These are phyloP conservation scores for Homarus gammarus DNA, from an alignment of 2,888 invertebrate species.

Conservation along the genomic window DNA sequence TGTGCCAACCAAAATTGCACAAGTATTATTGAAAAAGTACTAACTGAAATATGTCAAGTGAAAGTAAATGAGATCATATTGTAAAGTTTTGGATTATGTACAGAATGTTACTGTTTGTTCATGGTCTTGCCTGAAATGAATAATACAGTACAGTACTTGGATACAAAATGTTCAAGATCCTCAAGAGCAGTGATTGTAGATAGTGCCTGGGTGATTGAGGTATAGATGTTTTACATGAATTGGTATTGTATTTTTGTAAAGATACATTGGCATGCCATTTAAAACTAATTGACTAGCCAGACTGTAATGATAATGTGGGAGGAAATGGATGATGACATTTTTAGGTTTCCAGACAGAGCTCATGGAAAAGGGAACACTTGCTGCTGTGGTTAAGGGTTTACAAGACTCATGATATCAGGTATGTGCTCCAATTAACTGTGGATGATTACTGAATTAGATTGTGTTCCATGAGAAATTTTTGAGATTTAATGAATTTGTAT, in stretches of 20 bases:
- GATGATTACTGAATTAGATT: background rate
- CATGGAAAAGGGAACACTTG: background rate
- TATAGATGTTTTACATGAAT: background rate
- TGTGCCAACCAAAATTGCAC: background rate
- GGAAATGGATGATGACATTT: background rate
- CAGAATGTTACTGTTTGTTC: background rate
- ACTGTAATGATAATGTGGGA: background rate
- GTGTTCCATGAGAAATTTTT: background rate
- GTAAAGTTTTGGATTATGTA: background rate
- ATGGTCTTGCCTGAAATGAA: background rate
- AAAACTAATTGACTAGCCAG: background rate
- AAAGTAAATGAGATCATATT: background rate
- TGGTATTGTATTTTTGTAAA: conserved; percentile 10
- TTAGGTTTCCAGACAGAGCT: background rate
- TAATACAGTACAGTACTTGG: no score
- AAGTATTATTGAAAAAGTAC: background rate
- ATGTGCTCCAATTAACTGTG: background rate
- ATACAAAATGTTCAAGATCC: background rate
- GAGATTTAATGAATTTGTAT: background rate
- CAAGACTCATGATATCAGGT: conserved; percentile 6
- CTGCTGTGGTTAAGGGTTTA: background rate
- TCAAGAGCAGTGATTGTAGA: background rate
- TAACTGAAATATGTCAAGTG: background rate
- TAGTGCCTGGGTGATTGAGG: background rate
- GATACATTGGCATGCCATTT: background rate